These are phyloP conservation scores for Uloborus diversus DNA, from an alignment of 1,140 invertebrate genomes.

Conservation along the genomic window DNA sequence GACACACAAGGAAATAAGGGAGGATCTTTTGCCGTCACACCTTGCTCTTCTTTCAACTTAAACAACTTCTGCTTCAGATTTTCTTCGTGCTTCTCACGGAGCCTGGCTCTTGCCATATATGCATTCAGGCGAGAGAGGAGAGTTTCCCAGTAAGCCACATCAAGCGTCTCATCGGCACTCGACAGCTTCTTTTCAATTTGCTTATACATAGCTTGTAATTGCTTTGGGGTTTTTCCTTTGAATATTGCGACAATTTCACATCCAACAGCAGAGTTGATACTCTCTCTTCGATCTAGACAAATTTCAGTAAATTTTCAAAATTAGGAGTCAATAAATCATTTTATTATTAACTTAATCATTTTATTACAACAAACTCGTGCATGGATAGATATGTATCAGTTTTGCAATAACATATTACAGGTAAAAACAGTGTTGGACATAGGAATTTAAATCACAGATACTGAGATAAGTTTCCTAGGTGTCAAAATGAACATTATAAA, in stretches of 20 bases:
- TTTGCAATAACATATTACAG: no score
- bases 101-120: slow-evolving; percentile 90
- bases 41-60: slow-evolving; percentile 88
- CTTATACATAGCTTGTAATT: slow-evolving; percentile 82
- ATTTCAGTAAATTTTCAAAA: background rate
- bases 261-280: slow-evolving; percentile 92
- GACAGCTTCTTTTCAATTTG: slow-evolving; percentile 91
- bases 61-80: slow-evolving; percentile 89
- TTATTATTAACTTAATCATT: background rate
- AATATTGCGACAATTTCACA: slow-evolving; percentile 90
- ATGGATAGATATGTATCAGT: no score
- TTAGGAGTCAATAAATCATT: background rate
- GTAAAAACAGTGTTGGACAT: no score
- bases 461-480: no score
- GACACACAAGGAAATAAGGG: slow-evolving; percentile 54
- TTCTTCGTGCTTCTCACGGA: slow-evolving; percentile 91
- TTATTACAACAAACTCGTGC: no score
- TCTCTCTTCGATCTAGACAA: slow-evolving; percentile 76
- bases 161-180: slow-evolving; percentile 65
- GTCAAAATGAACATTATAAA: no score
- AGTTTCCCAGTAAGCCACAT: slow-evolving; percentile 91
- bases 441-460: no score
- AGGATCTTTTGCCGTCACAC: slow-evolving; percentile 66
- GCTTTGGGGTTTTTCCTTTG: slow-evolving; percentile 90
- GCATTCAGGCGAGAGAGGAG: slow-evolving; percentile 92